These are phyloP conservation scores for Clarias batrachus DNA, from an alignment of 2,113 vertebrate genomes.

Conservation along the genomic window DNA sequence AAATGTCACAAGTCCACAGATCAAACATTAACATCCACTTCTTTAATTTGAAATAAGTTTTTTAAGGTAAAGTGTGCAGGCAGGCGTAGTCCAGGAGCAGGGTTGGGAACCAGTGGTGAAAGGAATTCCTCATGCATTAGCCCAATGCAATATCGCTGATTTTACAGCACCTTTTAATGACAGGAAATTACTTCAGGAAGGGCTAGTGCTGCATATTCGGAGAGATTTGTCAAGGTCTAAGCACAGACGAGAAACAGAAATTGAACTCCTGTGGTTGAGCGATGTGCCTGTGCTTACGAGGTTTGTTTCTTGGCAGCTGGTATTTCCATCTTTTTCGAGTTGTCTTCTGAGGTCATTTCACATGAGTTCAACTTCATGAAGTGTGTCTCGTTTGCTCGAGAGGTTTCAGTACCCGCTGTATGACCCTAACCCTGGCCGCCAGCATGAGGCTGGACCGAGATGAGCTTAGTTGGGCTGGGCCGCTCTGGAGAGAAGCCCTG, in stretches of 20 bases:
- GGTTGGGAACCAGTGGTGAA: neutral
- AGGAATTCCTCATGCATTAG: conserved; percentile 32
- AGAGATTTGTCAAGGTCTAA: conserved; percentile 57
- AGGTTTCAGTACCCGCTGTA: conserved; percentile 49
- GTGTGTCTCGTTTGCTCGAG: conserved; percentile 60
- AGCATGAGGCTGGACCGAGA: conserved; percentile 65
- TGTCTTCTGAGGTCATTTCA: conserved; percentile 44
- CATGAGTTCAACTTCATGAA: conserved; percentile 53
- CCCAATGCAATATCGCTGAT: conserved; percentile 29
- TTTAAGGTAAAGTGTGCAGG: neutral
- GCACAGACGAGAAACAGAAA: conserved; percentile 43
- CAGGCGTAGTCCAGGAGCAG: neutral
- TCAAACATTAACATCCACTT: neutral
- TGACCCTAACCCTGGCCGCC: conserved; percentile 62
- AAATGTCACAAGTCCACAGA: neutral
- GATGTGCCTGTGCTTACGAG: conserved; percentile 7
- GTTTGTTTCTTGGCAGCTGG: conserved; percentile 39
- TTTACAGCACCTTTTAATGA: conserved; percentile 43
- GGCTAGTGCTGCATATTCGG: conserved; percentile 48
- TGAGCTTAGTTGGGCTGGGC: conserved; percentile 72
- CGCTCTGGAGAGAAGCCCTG: conserved; percentile 70
- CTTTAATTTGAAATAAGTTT: neutral
- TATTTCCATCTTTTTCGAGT: conserved; percentile 33
- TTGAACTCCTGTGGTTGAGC: conserved; percentile 15
- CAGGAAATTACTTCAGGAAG: conserved; percentile 51